A percentile compares a stretch with the other conserved stretches of the same genome.
Conservation (phyloP, 1,140 invertebrate species). For the Drosophila setifemur region DNA sequence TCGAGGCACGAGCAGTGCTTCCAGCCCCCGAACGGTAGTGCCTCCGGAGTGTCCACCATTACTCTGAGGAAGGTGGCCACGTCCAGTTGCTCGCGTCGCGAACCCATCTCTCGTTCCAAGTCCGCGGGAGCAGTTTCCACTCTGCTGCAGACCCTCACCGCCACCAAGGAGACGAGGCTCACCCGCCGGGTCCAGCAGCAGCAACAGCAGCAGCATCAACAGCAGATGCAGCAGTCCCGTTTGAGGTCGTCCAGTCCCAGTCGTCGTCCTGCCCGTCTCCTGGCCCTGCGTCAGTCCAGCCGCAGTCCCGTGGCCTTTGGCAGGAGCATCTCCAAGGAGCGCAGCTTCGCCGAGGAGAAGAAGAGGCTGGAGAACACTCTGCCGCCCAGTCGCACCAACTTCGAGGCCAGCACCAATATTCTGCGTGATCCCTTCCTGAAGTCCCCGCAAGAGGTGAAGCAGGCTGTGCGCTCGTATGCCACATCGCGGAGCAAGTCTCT, state of each 20-base stretch:
- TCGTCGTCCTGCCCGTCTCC: constrained; percentile 41
- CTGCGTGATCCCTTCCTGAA: constrained; percentile 83
- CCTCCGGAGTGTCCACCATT: constrained; percentile 44
- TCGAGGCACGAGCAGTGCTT: constrained; percentile 86
- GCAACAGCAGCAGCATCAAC: constrained; percentile 48
- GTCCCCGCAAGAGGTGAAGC: constrained; percentile 85
- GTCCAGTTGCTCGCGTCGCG: constrained; percentile 32
- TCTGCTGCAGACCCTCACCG: constrained; percentile 54
- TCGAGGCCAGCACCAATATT: constrained; percentile 81
- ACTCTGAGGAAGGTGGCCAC: constrained; percentile 60
- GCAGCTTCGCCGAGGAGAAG: constrained; percentile 81
- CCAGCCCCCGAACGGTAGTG: constrained; percentile 53
- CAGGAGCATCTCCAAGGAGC: constrained; percentile 79
- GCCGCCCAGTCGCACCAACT: constrained; percentile 62
- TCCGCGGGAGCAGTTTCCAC: constrained; percentile 71
- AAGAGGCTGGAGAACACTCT: constrained; percentile 75
- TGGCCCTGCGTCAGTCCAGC: constrained; percentile 65
- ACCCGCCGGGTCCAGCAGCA: constrained; percentile 60
- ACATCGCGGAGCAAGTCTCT: constrained; percentile 70
- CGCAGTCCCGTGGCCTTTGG: constrained; percentile 82
- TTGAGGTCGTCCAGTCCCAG: constrained; percentile 65
- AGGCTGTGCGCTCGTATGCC: constrained; percentile 83
- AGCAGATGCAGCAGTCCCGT: constrained; percentile 55
- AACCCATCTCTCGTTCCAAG: constrained; percentile 71
- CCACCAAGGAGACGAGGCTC: constrained; percentile 53